Conservation (phyloP, 2,797 vertebrate genomes). For the Sebastes flavidus region DNA sequence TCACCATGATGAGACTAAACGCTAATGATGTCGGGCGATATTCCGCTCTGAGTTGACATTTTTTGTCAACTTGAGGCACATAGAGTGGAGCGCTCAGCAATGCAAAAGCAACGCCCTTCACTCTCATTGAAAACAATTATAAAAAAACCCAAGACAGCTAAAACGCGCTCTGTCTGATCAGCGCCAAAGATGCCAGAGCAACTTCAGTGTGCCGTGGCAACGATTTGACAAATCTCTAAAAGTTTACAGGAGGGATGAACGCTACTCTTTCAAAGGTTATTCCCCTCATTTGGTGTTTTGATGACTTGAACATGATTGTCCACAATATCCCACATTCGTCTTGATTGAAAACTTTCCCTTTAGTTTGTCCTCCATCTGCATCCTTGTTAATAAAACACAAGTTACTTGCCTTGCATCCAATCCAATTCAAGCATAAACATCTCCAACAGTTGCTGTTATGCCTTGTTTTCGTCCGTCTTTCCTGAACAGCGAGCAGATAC, state of each 20-base stretch:
- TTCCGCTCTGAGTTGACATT: accelerated
- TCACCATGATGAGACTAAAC: too few species aligned
- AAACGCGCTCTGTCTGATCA: accelerated
- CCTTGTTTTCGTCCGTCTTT: constrained; percentile 4
- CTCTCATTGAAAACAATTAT: too few species aligned
- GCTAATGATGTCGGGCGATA: too few species aligned
- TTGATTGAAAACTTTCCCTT: not conserved
- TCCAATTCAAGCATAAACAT: constrained; percentile 20
- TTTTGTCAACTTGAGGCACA: too few species aligned
- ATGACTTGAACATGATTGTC: not conserved
- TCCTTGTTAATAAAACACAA: not conserved
- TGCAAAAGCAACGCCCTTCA: too few species aligned
- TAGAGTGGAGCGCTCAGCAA: too few species aligned
- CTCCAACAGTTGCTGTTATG: not conserved
- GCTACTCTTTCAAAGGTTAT: not conserved
- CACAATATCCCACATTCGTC: not conserved
- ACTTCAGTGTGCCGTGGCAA: accelerated
- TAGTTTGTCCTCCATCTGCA: not conserved
- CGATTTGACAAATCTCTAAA: not conserved
- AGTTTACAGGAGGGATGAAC: not conserved
- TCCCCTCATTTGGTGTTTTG: not conserved
- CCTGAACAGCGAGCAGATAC: constrained; percentile 15
- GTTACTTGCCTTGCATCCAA: not conserved
- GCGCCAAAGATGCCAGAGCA: accelerated
- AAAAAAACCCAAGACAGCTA: accelerated